Evolutionary conservation across 2,113 vertebrate genomes (phyloP).

Genomic region (Rallus limicola): DNA sequence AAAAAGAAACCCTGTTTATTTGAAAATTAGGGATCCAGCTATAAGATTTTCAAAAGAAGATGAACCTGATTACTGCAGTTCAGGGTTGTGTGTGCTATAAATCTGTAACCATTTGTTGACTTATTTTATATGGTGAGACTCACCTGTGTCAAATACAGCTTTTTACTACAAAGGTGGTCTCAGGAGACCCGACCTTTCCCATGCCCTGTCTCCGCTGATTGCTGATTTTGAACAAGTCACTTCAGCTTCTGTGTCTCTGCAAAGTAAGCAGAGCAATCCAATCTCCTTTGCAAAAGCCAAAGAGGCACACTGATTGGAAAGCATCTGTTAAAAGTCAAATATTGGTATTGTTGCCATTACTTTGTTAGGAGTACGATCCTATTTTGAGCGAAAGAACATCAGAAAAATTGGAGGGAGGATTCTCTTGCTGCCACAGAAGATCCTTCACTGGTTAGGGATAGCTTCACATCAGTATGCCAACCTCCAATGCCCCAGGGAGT

Average conservation of each 20-base stretch:
- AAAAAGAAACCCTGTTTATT: background rate
- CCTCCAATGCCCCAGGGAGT: accelerated
- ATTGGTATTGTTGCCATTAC: background rate
- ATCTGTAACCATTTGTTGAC: background rate
- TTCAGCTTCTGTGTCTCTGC: background rate
- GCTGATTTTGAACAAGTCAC: background rate
- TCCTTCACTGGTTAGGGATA: background rate
- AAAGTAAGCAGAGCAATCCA: background rate
- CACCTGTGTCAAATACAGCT: background rate
- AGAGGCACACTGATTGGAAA: background rate
- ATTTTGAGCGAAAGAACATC: background rate
- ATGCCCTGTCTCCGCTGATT: background rate
- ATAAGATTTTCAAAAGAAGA: background rate
- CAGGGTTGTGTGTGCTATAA: background rate
- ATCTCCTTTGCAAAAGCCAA: background rate
- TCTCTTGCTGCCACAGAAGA: background rate
- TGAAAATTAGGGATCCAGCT: slow-evolving; percentile 8
- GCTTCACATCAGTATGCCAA: accelerated
- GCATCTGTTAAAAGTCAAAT: background rate
- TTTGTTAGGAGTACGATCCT: background rate
- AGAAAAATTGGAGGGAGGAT: background rate
- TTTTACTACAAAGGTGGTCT: background rate
- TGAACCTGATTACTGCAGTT: background rate
- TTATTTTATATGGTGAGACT: background rate
- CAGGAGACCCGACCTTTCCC: background rate